Evolutionary conservation across 2,888 invertebrate genomes (phyloP), one percentile per base, ranked within the genome.

Genomic region (Yponomeuta sedellus): DNA sequence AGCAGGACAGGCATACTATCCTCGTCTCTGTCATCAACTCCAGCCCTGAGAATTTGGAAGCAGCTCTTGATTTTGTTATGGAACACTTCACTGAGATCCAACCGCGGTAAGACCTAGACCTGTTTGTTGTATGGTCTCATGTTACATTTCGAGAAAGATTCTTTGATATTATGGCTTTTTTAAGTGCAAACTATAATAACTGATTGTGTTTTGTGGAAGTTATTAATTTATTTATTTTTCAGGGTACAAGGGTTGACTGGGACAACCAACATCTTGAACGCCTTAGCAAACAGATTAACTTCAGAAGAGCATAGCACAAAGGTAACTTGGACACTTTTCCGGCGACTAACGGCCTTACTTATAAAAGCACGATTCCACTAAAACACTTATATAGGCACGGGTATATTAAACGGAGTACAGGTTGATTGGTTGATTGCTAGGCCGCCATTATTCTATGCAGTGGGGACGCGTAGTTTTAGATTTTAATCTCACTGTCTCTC

Each of bases 191-290:
- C n/a, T n/a, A n/a, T n/a, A n/a, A n/a, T n/a, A n/a, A n/a, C n/a
- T n/a, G n/a, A n/a, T n/a, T n/a, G n/a, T n/a, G n/a, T n/a, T n/a
- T n/a, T n/a, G n/a, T n/a, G n/a, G n/a, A n/a, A n/a, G n/a, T n/a
- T n/a, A n/a, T n/a, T n/a, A n/a, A 28, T 28, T 64, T 67, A 56
- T 19, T 67, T 69, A 63, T 64, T 66, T 72, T 69, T 62, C 81
- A 91, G 91, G 67, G 90, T 91, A 2, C 89, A 88, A 81, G 86
- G 85, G 0, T 71, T 91, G 40, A 83, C 85, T 19, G 91, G 91
- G 22, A 91, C 90, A 0, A 85, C 88, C 0, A 91, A 88, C 69
- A 91, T 91, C 19, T 74, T 92, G 20, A 89, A 86, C 65, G 84
- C 90, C 0, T 80, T 91, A 5, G 74, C 85, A 1, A 78, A 82